Conservation (phyloP, 2,113 vertebrate species). For the Ivindomyrus marchei region DNA sequence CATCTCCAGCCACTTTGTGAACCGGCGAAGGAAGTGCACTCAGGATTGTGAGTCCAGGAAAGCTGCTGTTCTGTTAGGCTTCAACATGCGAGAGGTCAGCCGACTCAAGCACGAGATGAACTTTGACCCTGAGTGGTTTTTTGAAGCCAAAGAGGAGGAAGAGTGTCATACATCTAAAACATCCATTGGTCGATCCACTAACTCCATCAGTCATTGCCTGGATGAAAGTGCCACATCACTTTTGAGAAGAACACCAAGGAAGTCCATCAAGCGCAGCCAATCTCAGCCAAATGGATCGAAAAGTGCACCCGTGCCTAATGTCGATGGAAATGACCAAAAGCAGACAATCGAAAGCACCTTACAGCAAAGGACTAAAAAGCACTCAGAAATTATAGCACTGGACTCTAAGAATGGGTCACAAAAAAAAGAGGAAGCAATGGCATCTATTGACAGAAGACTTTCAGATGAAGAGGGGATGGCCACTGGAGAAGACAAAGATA, state of each 20-base stretch:
- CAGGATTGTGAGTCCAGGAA: constrained; percentile 78
- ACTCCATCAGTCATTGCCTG: constrained; percentile 40
- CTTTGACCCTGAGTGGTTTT: constrained; percentile 65
- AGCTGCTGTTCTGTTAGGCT: constrained; percentile 78
- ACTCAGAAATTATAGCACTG: constrained; percentile 57
- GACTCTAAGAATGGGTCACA: constrained; percentile 58
- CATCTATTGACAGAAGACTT: constrained; percentile 33
- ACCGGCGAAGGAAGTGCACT: constrained; percentile 81
- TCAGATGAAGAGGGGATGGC: constrained; percentile 61
- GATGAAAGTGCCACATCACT: constrained; percentile 35
- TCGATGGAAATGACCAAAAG: constrained; percentile 40
- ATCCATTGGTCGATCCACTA: constrained; percentile 59
- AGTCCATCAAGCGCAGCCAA: constrained; percentile 23
- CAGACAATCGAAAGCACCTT: constrained; percentile 53
- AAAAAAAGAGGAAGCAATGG: constrained; percentile 52
- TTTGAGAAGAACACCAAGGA: constrained; percentile 8
- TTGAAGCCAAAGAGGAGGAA: constrained; percentile 61
- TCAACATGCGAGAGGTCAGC: constrained; percentile 85
- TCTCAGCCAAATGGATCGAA: constrained; percentile 37
- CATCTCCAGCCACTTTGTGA: constrained; percentile 85
- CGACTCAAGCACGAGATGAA: constrained; percentile 80
- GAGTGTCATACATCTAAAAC: constrained; percentile 70
- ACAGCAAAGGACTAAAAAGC: constrained; percentile 46
- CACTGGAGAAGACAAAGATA: constrained; percentile 46
- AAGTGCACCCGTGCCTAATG: neutral